Percentiles rank a stretch among this genome's conserved stretches.
Conservation (phyloP, 2,888 invertebrate species). For the Crepidodera aurea region DNA sequence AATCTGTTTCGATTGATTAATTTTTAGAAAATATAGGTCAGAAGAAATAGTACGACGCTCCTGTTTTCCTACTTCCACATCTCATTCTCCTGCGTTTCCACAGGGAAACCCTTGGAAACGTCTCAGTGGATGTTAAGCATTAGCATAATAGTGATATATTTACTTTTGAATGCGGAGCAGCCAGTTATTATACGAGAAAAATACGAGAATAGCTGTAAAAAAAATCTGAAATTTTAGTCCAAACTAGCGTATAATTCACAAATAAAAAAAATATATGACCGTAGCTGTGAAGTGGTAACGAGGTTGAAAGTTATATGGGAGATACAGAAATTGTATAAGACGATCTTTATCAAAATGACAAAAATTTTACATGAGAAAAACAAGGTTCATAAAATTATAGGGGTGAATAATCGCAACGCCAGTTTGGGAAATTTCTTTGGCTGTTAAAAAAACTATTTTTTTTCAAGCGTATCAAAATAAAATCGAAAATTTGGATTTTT, state of each 20-base stretch:
- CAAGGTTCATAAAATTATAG: too few species aligned
- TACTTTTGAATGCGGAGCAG: constrained; percentile 38
- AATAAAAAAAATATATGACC: constrained; percentile 27
- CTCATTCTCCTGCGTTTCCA: constrained; percentile 20
- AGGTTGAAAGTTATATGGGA: background rate
- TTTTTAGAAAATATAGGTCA: constrained; percentile 8
- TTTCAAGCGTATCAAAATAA: too few species aligned
- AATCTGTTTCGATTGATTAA: background rate
- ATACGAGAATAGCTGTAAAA: constrained; percentile 21
- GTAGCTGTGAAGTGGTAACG: background rate
- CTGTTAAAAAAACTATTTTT: too few species aligned
- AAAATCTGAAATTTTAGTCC: constrained; percentile 26
- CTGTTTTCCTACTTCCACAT: constrained; percentile 4
- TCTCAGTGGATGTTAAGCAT: constrained; percentile 44
- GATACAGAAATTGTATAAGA: too few species aligned
- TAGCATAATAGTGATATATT: constrained; percentile 48
- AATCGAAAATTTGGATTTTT: too few species aligned
- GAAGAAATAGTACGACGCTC: background rate
- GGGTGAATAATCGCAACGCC: too few species aligned
- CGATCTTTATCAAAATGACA: too few species aligned
- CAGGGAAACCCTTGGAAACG: constrained; percentile 39
- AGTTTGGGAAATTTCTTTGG: too few species aligned
- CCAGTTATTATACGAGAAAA: constrained; percentile 26
- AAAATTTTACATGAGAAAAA: too few species aligned
- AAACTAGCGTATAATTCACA: constrained; percentile 27